Evolutionary conservation across 2,888 invertebrate genomes (phyloP).

Genomic region (Clitarchus hookeri): DNA sequence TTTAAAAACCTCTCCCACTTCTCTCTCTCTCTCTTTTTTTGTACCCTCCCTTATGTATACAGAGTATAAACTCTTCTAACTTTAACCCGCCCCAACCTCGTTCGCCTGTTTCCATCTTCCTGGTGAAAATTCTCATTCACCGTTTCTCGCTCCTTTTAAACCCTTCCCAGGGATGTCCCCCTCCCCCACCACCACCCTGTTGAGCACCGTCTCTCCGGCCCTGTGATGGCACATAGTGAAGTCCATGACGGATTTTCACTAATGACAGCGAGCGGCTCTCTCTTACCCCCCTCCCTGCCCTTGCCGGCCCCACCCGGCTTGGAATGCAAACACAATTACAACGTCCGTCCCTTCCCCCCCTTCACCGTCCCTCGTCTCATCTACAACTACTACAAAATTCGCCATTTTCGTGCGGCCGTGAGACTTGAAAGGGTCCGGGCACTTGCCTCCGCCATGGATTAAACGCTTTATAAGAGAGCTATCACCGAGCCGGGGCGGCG

Average conservation of each 20-base stretch:
- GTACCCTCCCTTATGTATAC: constrained; percentile 9
- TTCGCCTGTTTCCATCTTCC: constrained; percentile 16
- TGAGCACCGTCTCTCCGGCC: neutral
- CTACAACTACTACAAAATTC: constrained; percentile 17
- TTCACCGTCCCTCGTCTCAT: neutral
- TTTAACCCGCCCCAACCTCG: neutral
- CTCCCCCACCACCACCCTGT: constrained; percentile 1
- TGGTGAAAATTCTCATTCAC: constrained; percentile 25
- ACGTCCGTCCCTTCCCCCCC: neutral
- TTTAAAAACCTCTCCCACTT: neutral
- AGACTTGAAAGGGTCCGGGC: neutral
- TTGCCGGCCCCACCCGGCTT: constrained; percentile 26
- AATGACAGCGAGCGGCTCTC: constrained; percentile 32
- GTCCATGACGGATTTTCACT: constrained; percentile 34
- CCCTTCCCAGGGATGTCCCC: constrained; percentile 11
- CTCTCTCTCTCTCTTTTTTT: neutral
- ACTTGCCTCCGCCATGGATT: neutral
- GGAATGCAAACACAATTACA: constrained; percentile 37
- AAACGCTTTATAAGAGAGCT: constrained; percentile 23
- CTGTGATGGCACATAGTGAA: constrained; percentile 33
- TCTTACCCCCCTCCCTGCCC: neutral
- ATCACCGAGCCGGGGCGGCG: constrained; percentile 6
- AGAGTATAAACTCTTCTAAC: constrained; percentile 24
- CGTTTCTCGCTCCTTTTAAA: constrained; percentile 23
- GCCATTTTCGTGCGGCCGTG: constrained; percentile 11